These are phyloP conservation scores for Hepsetus odoe DNA, from an alignment of 2,113 vertebrate species.

Conservation along the genomic window DNA sequence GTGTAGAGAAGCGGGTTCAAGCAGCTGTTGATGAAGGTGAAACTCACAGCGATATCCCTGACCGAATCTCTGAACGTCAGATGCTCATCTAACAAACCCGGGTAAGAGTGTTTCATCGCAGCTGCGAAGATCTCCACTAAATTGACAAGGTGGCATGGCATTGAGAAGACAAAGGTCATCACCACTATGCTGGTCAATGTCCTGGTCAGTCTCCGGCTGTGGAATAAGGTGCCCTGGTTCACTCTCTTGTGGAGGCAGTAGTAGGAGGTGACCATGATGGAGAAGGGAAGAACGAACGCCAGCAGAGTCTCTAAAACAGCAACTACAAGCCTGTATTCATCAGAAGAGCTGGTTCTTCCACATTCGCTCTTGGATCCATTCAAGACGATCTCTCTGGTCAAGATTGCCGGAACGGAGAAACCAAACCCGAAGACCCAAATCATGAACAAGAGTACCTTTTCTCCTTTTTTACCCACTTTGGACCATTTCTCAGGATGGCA, in stretches of 20 bases:
- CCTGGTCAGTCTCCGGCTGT: conserved; percentile 44
- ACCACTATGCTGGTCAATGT: conserved; percentile 66
- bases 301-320: conserved; percentile 67
- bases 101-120: conserved; percentile 37
- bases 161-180: conserved; percentile 70
- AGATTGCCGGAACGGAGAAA: conserved; percentile 5
- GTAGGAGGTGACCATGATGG: conserved; percentile 67
- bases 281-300: conserved; percentile 72
- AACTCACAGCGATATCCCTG: conserved; percentile 58
- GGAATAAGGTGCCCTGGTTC: conserved; percentile 53
- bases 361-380: background rate
- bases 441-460: conserved; percentile 52
- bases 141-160: conserved; percentile 70
- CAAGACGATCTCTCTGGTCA: conserved; percentile 52
- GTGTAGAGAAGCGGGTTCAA: conserved; percentile 75
- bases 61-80: conserved; percentile 31
- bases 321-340: conserved; percentile 20
- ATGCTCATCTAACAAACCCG: conserved; percentile 37
- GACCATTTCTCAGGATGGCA: conserved; percentile 63
- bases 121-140: conserved; percentile 55
- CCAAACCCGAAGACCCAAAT: conserved; percentile 43
- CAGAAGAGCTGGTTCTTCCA: conserved; percentile 39
- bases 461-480: conserved; percentile 47
- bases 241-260: conserved; percentile 63
- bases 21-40: conserved; percentile 72